These are phyloP conservation scores for Gasteruption jaculator DNA, from an alignment of 2,888 invertebrate genomes.

Conservation along the genomic window DNA sequence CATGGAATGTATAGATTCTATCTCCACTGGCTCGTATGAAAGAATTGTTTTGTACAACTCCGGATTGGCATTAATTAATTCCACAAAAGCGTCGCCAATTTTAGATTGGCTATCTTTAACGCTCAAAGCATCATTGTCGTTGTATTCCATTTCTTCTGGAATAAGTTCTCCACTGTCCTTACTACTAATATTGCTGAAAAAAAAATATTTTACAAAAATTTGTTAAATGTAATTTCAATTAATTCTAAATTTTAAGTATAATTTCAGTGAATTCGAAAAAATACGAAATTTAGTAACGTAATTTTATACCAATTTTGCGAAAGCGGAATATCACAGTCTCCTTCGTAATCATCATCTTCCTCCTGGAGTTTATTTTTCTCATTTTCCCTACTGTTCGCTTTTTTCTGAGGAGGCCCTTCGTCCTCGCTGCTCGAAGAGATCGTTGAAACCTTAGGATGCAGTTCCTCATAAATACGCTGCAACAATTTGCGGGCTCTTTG, in stretches of 20 bases:
- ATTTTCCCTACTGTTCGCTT: conserved; percentile 11
- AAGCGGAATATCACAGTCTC: too few relatives aligned
- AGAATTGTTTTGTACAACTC: conserved; percentile 52
- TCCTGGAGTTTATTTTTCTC: conserved; percentile 4
- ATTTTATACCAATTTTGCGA: conserved; percentile 18
- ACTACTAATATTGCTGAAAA: conserved; percentile 15
- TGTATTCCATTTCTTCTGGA: conserved; percentile 30
- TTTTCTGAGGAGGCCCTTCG: conserved; percentile 24
- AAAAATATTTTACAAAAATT: conserved; percentile 1
- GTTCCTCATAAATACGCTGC: conserved; percentile 56
- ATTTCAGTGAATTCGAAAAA: neutral
- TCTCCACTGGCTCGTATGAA: conserved; percentile 53
- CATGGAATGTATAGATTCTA: conserved; percentile 49
- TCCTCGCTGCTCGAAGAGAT: neutral
- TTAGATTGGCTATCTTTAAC: conserved; percentile 16
- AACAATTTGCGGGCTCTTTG: conserved; percentile 55
- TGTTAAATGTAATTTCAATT: neutral
- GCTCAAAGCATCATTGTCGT: conserved; percentile 21
- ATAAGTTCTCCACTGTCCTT: conserved; percentile 14
- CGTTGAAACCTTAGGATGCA: conserved; percentile 49
- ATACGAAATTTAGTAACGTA: too few relatives aligned
- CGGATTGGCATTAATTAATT: conserved; percentile 39
- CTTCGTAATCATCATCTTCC: conserved; percentile 13
- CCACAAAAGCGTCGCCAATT: conserved; percentile 31
- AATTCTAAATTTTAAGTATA: conserved; percentile 6